Percentiles rank a stretch among this genome's conserved stretches.
These are phyloP conservation scores for Sciaenops ocellatus DNA, from an alignment of 2,797 vertebrate genomes.

Conservation along the genomic window DNA sequence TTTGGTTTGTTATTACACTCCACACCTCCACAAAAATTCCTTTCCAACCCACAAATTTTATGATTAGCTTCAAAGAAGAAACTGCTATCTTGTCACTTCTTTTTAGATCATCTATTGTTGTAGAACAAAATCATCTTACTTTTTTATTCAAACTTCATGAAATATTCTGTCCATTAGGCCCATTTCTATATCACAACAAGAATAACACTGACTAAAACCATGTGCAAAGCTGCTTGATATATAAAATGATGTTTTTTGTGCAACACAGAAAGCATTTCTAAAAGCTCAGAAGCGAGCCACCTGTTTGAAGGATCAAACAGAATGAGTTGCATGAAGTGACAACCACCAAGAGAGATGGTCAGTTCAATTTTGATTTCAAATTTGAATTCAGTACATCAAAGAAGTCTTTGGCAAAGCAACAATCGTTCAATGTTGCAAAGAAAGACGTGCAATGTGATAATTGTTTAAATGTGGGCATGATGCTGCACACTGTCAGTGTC, in stretches of 20 bases:
- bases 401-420: background rate
- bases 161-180: background rate
- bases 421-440: background rate
- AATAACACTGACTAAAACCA: background rate
- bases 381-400: background rate
- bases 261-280: background rate
- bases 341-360: background rate
- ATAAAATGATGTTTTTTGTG: background rate
- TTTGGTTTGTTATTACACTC: slow-evolving; percentile 9
- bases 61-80: slow-evolving; percentile 4
- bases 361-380: background rate
- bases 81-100: background rate
- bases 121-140: background rate
- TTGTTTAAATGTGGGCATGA: background rate
- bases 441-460: background rate
- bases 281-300: background rate
- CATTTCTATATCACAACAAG: background rate
- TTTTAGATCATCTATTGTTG: background rate
- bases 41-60: slow-evolving; percentile 1
- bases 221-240: background rate
- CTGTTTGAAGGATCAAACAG: background rate
- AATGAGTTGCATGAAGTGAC: background rate
- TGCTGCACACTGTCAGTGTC: background rate
- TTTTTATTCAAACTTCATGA: background rate
- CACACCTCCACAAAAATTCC: background rate